Evolutionary conservation across 2,113 vertebrate genomes (phyloP), one percentile per base, ranked within the genome.

Genomic region (Caranx melampygus): DNA sequence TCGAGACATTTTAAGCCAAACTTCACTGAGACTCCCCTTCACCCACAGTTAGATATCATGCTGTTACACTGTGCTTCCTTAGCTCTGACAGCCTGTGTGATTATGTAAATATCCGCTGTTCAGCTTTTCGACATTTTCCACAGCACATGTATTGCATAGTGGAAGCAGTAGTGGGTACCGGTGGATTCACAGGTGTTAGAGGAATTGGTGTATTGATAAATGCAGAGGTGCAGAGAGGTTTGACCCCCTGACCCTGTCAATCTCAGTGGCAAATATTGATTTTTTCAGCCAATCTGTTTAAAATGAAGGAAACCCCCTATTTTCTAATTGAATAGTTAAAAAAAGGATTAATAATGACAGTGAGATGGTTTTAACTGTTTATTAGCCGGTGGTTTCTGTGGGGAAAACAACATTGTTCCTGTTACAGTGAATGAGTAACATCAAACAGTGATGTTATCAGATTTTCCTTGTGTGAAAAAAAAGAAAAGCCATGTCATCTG

Each of bases 241-340:
- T 91, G 88, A 89, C 84, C 88, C 81, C 40, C 13, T 49, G 60
- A 11, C 61, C 72, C 37, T 47, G 44, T 84, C 86, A 80, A 89
- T 89, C 72, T 75, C n/a, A 61, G 67, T 58, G 78, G 59, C 54
- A 42, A 67, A 70, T 84, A 92, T 89, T 84, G 90, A 93, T 86
- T 72, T 9, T 51, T 60, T 65, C 4, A 47, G 69, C 61, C 83
- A 72, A 77, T 86, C 61, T 2, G 13, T 8, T 55, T 81, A 81
- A 77, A 88, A 71, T 84, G 69, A 86, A 78, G 35, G 60, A 21
- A 82, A 1, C 15, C 0, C 2, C 21, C 40, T 59, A 63, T 16
- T 34, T 15, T 15, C 20, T 55, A 31, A 51, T 72, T 78, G 68
- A 82, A 75, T 40, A 62, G 51, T 81, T 31, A 51, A 34, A 84